A percentile compares a stretch with the other conserved stretches of the same genome.
phyloP scores from a whole-genome alignment of 2,888 invertebrate genomes.

The Lasioglossum malachurum region DNA sequence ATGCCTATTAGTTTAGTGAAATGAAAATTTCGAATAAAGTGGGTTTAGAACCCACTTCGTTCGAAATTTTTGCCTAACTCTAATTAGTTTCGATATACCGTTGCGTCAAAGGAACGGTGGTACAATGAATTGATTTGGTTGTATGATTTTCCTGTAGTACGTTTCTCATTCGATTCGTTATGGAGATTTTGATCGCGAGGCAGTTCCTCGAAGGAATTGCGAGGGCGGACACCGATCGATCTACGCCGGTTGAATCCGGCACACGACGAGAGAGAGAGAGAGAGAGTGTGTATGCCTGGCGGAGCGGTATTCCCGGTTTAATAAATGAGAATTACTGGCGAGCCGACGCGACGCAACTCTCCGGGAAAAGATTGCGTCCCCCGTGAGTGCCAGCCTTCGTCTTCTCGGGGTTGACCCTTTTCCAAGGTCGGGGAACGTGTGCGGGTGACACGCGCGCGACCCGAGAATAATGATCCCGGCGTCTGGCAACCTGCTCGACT shows the following conservation, averaged over 20 bases:
- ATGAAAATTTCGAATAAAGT: no score
- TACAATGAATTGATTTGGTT: neutral
- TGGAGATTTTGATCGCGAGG: neutral
- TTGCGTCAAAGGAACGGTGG: neutral
- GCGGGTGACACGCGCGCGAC: slow-evolving; percentile 14
- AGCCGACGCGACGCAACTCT: slow-evolving; percentile 15
- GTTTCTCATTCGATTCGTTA: neutral
- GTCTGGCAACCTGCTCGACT: neutral
- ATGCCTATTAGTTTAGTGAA: neutral
- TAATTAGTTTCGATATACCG: neutral
- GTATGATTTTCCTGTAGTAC: neutral
- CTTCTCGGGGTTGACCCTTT: slow-evolving; percentile 37
- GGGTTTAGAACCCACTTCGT: no score
- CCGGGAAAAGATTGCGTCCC: slow-evolving; percentile 39
- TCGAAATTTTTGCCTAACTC: no score
- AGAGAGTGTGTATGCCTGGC: slow-evolving; percentile 36
- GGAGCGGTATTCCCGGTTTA: slow-evolving; percentile 50
- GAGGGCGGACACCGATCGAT: neutral
- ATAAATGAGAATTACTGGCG: slow-evolving; percentile 67
- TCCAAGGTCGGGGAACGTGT: slow-evolving; percentile 26
- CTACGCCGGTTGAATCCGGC: neutral
- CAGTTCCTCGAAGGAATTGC: neutral
- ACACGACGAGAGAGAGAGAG: no score
- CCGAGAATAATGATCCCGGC: slow-evolving; percentile 37
- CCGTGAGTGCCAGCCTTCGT: slow-evolving; percentile 25